Evolutionary conservation across 1,140 invertebrate species (phyloP).

Genomic region (Megalonaias nervosa): DNA sequence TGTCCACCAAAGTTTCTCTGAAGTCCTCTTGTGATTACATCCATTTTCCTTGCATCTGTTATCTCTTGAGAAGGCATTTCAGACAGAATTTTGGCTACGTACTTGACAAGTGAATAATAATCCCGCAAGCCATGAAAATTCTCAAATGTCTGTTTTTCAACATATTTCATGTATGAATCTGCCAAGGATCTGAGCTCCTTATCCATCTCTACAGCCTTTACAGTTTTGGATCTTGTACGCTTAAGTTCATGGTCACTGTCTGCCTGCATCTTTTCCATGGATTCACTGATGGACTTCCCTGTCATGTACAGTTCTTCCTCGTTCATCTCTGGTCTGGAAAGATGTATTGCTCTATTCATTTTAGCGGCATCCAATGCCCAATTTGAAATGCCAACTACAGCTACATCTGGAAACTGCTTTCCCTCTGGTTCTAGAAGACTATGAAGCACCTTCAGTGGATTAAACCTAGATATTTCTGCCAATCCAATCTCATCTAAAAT

Average conservation of each 20-base stretch:
- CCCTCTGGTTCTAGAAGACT: constrained; percentile 42
- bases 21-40: constrained; percentile 29
- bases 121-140: constrained; percentile 62
- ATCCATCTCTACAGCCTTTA: background rate
- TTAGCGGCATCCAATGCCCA: constrained; percentile 60
- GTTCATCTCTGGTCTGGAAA: constrained; percentile 48
- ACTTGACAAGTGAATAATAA: constrained; percentile 52
- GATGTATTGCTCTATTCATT: constrained; percentile 53
- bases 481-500: constrained; percentile 57
- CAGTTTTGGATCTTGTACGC: background rate
- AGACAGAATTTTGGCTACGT: constrained; percentile 12
- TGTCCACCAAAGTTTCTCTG: constrained; percentile 50
- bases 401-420: constrained; percentile 33
- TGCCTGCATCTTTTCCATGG: background rate
- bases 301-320: constrained; percentile 41
- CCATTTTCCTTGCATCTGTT: constrained; percentile 8
- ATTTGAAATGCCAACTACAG: constrained; percentile 57
- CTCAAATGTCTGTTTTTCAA: constrained; percentile 20
- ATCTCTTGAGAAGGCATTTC: constrained; percentile 13
- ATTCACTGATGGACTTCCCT: constrained; percentile 33
- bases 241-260: too few relatives aligned
- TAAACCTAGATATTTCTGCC: constrained; percentile 44
- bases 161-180: constrained; percentile 41
- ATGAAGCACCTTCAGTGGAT: constrained; percentile 46
- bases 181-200: constrained; percentile 32